Evolutionary conservation across 2,113 vertebrate genomes (phyloP), one percentile per base, ranked within the genome.

Genomic region (Pelobates fuscus): DNA sequence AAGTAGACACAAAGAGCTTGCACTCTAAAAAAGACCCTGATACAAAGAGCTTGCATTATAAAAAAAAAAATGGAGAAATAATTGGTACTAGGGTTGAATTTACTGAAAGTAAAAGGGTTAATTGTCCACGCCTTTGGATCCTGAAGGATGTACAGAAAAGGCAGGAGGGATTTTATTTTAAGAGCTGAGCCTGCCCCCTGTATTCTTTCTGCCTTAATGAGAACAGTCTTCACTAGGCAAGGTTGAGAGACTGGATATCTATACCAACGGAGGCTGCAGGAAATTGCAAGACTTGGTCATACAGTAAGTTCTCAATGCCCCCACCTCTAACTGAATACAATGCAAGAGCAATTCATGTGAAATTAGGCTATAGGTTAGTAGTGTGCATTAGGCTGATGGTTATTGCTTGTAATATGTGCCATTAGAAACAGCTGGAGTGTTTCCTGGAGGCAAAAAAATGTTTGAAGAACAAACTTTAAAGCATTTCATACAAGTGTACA

Each of bases 121-220:
- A 67, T 26, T 1, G 3, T 65, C 55, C 37, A 32, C 72, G n/a
- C 64, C 54, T 55, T 54, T 60, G 64, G 72, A 67, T 67, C 72
- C 72, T 67, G 64, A 76, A 76, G 72, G 72, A 76, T 76, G 72
- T 52, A 67, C 72, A 76, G 72, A 76, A 76, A 76, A 76, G 72
- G 72, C 72, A 76, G 72, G 72, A 76, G 72, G 64, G 64, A 67
- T 76, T 76, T 67, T 61, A 67, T 76, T 67, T 76, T 60, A 76
- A 76, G 72, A 55, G 72, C 54, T 76, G 55, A 76, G 71, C 71
- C 37, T 60, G 11, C 64, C 62, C 32, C 32, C 46, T 46, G 63
- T 67, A 60, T 37, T 27, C 5, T 37, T 26, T 67, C 66, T 46
- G 52, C 63, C 61, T 67, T 76, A 76, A 76, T 76, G 72, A 76